Evolutionary conservation across 2,888 invertebrate genomes (phyloP).

Genomic region (Sarcophaga rosellei): DNA sequence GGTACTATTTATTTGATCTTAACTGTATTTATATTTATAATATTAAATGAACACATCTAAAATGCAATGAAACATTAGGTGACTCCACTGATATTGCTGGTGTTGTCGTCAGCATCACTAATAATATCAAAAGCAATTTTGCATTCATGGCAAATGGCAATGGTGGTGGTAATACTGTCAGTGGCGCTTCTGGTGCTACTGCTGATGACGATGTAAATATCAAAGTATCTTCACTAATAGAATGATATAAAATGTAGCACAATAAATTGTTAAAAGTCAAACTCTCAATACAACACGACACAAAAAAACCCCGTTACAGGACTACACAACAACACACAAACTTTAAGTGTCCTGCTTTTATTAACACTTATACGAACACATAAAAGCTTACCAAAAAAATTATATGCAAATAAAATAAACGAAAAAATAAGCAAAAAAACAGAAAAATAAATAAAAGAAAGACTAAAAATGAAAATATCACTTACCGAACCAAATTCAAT

Average conservation of each 20-base stretch:
- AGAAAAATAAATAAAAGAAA: too few relatives aligned
- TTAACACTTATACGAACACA: slow-evolving; percentile 29
- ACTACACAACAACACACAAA: slow-evolving; percentile 22
- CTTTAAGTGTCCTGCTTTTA: slow-evolving; percentile 52
- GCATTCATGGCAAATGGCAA: background rate
- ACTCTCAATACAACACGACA: slow-evolving; percentile 34
- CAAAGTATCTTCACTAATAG: slow-evolving; percentile 45
- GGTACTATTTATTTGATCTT: background rate
- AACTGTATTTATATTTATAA: slow-evolving; percentile 6
- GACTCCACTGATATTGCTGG: slow-evolving; percentile 5
- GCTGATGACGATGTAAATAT: slow-evolving; percentile 42
- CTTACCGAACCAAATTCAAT: slow-evolving; percentile 17
- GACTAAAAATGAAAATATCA: slow-evolving; percentile 34
- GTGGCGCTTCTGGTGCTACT: too few relatives aligned
- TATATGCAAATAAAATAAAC: slow-evolving; percentile 52
- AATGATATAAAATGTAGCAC: slow-evolving; percentile 45
- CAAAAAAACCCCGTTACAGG: slow-evolving; percentile 42
- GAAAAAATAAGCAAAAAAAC: background rate
- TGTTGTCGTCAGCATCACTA: slow-evolving; percentile 17
- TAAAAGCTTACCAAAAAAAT: slow-evolving; percentile 38
- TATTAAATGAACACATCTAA: slow-evolving; percentile 46
- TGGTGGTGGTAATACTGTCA: background rate
- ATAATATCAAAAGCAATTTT: slow-evolving; percentile 19
- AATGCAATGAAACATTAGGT: slow-evolving; percentile 67
- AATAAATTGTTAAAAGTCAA: slow-evolving; percentile 57